Evolutionary conservation across 2,888 invertebrate genomes (phyloP), one percentile per base, ranked within the genome.

Genomic region (Tetragnatha montana): DNA sequence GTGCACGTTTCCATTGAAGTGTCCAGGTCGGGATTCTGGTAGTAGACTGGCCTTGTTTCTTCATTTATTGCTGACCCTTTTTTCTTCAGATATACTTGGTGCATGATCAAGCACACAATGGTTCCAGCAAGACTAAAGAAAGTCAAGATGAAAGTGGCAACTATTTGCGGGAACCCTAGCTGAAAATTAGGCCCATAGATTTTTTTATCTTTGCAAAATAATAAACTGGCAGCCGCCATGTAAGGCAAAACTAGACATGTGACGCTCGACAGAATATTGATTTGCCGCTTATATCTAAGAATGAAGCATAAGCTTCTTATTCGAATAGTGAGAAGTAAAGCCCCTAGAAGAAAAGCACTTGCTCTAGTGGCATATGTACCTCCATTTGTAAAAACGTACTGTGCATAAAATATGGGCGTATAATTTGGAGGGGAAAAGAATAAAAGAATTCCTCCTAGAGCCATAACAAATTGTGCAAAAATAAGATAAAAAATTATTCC

Each of bases 301-400:
- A 97, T 96, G 93, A 96, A 97, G 92, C 97, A 96, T 4, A 97
- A 95, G 91, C 97, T 97, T 87, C 97, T 95, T 91, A 96, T 96
- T 93, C 97, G 81, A 21, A 93, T 91, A 35, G 93, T 86, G 70
- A 93, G 93, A 2, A 94, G 87, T 2, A 92, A 92, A 3, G 93
- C 49, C 4, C 93, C 92, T 19, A 93, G 91, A 50, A 93, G 91
- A 19, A 93, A 92, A 8, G 93, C 92, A 92, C 93, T 93, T 87
- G 93, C 92, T 70, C 93, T 92, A 4, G 93, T 91, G 6, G 93
- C 91, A 81, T 93, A 92, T 6, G 93, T 92, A 0, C 93, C 93
- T 4, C 90, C 91, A 35, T 81, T 85, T 21, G 91, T 79, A 6
- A 92, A 19, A 14, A 91, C 75, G 49, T 92, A 92, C 71, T 91